These are phyloP conservation scores for Mesodorylaimus sp. DNA, from an alignment of 2,888 invertebrate species.

Conservation along the genomic window DNA sequence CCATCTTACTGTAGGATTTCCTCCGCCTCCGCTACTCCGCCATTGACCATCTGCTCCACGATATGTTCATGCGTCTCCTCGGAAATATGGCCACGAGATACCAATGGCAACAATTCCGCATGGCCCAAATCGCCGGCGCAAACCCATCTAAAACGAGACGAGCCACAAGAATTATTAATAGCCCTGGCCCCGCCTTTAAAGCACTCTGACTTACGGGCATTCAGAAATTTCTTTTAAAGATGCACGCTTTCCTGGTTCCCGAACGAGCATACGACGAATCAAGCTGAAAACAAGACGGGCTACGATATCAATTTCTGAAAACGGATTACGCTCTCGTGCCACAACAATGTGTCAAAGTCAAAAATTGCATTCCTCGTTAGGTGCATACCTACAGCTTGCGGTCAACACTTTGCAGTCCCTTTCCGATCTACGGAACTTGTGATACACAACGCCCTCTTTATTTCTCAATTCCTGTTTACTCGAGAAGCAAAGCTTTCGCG, in stretches of 20 bases:
- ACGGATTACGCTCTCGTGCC: too few species aligned
- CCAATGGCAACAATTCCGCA: slow-evolving; percentile 31
- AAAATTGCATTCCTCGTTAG: not conserved
- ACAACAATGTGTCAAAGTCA: not conserved
- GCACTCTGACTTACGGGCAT: too few species aligned
- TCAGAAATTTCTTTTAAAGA: slow-evolving; percentile 74
- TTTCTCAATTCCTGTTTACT: too few species aligned
- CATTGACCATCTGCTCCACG: slow-evolving; percentile 85
- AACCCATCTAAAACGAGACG: slow-evolving; percentile 23
- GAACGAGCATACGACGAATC: slow-evolving; percentile 75
- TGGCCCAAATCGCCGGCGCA: slow-evolving; percentile 25
- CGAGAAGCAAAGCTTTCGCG: too few species aligned
- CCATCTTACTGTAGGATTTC: slow-evolving; percentile 53
- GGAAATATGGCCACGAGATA: slow-evolving; percentile 68
- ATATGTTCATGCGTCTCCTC: slow-evolving; percentile 78
- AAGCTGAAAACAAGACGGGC: slow-evolving; percentile 45
- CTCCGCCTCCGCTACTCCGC: slow-evolving; percentile 79
- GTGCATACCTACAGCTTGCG: too few species aligned
- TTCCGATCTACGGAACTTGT: too few species aligned
- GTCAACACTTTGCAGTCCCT: too few species aligned
- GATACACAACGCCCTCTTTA: too few species aligned
- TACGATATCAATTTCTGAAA: too few species aligned
- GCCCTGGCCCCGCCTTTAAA: too few species aligned
- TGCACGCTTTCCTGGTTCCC: slow-evolving; percentile 76
- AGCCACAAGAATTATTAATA: too few species aligned